Conservation (phyloP, 2,888 invertebrate genomes). For the Drosophila tripunctata region DNA sequence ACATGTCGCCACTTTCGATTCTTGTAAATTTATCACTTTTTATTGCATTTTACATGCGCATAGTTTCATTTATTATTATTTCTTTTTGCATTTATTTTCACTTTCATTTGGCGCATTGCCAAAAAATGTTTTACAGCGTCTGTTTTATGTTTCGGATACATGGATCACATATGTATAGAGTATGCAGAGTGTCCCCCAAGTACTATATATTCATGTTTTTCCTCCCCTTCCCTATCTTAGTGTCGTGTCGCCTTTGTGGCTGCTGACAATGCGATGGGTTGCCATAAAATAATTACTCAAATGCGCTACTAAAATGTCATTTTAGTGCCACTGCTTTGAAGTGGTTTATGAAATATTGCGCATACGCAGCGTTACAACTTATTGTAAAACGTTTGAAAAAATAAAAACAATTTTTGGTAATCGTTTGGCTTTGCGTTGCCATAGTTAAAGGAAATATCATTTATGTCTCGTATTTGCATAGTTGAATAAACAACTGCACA, state of each 20-base stretch:
- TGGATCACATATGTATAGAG: not conserved
- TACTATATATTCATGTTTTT: too few relatives aligned
- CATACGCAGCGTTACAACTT: constrained; percentile 38
- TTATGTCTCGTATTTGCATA: too few relatives aligned
- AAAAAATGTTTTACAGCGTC: constrained; percentile 28
- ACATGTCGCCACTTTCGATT: constrained; percentile 57
- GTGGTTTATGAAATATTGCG: constrained; percentile 53
- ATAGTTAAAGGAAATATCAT: not conserved
- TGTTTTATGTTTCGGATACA: constrained; percentile 23
- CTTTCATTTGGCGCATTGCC: constrained; percentile 47
- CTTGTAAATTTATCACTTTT: constrained; percentile 56
- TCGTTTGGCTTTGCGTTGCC: not conserved
- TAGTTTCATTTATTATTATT: constrained; percentile 18
- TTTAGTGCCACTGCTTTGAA: constrained; percentile 42
- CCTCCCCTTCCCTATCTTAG: not conserved
- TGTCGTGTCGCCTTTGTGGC: constrained; percentile 23
- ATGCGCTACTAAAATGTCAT: constrained; percentile 38
- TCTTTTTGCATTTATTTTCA: not conserved
- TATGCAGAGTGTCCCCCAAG: too few relatives aligned
- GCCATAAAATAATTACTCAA: constrained; percentile 43
- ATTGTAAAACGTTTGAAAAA: not conserved
- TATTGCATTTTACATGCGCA: constrained; percentile 54
- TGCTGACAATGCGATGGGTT: constrained; percentile 13
- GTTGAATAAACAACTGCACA: too few relatives aligned
- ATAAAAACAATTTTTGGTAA: not conserved